A percentile compares a stretch with the other conserved stretches of the same genome.
phyloP scores from a whole-genome alignment of 2,113 vertebrate species.

The Oryzias celebensis region DNA sequence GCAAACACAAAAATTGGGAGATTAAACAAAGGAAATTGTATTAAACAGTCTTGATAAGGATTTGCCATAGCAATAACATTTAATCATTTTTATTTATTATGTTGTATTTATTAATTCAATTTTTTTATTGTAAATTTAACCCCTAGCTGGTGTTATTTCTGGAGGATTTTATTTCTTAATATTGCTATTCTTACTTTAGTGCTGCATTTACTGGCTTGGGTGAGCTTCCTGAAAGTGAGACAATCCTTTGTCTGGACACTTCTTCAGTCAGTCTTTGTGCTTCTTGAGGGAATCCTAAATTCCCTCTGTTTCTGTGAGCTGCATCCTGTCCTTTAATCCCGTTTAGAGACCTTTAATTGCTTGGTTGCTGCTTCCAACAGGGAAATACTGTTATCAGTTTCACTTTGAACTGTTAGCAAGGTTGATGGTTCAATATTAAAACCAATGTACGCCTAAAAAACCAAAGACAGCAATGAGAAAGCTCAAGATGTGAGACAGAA shows the following conservation, averaged over 20 bases:
- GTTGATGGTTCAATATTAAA: not conserved
- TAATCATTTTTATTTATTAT: too few relatives aligned
- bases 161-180: conserved; percentile 1
- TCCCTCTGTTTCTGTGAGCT: not conserved
- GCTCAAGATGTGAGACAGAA: too few relatives aligned
- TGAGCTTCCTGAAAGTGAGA: conserved; percentile 3
- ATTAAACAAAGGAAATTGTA: too few relatives aligned
- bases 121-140: too few relatives aligned
- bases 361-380: not conserved
- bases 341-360: not conserved
- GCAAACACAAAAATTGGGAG: too few relatives aligned
- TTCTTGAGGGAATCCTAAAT: not conserved
- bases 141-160: too few relatives aligned
- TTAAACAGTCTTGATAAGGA: too few relatives aligned
- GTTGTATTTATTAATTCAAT: too few relatives aligned
- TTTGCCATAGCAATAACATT: too few relatives aligned
- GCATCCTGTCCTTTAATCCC: conserved; percentile 2
- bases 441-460: too few relatives aligned
- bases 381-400: not conserved
- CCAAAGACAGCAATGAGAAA: too few relatives aligned
- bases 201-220: conserved; percentile 10
- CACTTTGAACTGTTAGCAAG: not conserved
- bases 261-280: not conserved
- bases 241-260: not conserved
- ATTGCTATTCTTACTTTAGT: conserved; percentile 1